Base-by-base conservation (phyloP, 2,113 vertebrate species). In the Piaya cayana region DNA sequence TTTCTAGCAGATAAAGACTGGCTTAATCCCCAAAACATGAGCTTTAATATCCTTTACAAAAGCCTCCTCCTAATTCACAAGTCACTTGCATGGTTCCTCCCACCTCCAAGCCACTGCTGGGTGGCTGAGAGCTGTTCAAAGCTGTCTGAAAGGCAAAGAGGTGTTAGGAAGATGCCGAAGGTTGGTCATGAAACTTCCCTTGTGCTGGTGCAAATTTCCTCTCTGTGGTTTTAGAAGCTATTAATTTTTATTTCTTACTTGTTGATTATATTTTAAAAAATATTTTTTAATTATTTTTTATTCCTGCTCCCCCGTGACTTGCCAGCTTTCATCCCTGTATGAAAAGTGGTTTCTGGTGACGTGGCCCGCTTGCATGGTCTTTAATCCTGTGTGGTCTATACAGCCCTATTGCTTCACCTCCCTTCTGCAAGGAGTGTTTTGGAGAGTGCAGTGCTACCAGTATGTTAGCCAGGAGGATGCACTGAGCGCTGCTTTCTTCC, bases 1-100 rank as follows among this genome's bases (percentile, higher is more conserved):
- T 96, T 95, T 94, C 88, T 90, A 92, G 88, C 82, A 93, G 92
- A 93, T 96, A 96, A 90, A 92, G 90, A 93, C 82, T 92, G 88
- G 45, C 50, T 88, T 96, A 96, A 96, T 96, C 92, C 72, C 39
- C 45, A 83, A 90, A 93, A 88, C 90, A 95, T 36, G 94, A 93
- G 94, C 69, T 95, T 95, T 94, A 95, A 94, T 95, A 95, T 90
- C 78, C 81, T 89, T 91, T 91, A 68, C 81, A 92, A 92, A 95
- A 95, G 74, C 89, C 32, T 39, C 29, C 59, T 92, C 45, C 42
- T 84, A 91, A 91, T 95, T 97, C 42, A 0, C 12, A 36, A 55
- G 89, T 65, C 39, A 21, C n/a, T 84, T n/a, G 36, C 32, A 1
- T 65, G 59, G 36, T 85, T 82, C 39, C 17, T 6, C 3, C 12